Evolutionary conservation across 2,888 invertebrate species (phyloP).

Genomic region (Pandemis cinnamomeana): DNA sequence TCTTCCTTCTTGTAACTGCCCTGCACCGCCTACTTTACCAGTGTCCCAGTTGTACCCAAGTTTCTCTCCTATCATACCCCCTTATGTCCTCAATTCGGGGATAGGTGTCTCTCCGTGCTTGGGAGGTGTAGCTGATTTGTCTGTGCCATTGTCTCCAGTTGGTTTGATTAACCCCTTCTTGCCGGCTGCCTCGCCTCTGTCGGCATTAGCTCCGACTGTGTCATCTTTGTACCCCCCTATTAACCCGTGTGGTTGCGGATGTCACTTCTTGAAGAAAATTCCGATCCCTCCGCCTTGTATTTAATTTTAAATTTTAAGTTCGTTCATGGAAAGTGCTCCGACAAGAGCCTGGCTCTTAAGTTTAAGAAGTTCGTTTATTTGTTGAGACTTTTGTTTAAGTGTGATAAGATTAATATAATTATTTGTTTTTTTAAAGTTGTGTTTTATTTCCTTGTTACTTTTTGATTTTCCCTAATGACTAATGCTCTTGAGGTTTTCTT

Average conservation of each 20-base stretch:
- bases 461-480: too few species aligned
- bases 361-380: too few species aligned
- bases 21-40: constrained; percentile 15
- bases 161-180: constrained; percentile 54
- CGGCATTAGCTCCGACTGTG: constrained; percentile 53
- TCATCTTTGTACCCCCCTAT: constrained; percentile 53
- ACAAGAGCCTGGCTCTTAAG: too few species aligned
- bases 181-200: constrained; percentile 63
- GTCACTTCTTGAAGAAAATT: constrained; percentile 65
- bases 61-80: not conserved
- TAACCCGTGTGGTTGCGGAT: constrained; percentile 51
- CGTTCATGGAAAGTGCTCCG: not conserved
- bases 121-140: not conserved
- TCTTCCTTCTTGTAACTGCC: constrained; percentile 28
- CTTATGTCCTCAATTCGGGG: not conserved
- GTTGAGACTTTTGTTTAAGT: constrained; percentile 2
- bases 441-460: too few species aligned
- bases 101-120: constrained; percentile 3
- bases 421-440: too few species aligned
- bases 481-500: too few species aligned
- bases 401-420: not conserved
- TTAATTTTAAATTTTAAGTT: constrained; percentile 44
- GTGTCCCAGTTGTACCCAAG: constrained; percentile 6
- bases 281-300: constrained; percentile 69
- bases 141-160: constrained; percentile 18